Evolutionary conservation across 1,140 invertebrate species (phyloP), one percentile per base, ranked within the genome.

Genomic region (Antheraea mylitta): DNA sequence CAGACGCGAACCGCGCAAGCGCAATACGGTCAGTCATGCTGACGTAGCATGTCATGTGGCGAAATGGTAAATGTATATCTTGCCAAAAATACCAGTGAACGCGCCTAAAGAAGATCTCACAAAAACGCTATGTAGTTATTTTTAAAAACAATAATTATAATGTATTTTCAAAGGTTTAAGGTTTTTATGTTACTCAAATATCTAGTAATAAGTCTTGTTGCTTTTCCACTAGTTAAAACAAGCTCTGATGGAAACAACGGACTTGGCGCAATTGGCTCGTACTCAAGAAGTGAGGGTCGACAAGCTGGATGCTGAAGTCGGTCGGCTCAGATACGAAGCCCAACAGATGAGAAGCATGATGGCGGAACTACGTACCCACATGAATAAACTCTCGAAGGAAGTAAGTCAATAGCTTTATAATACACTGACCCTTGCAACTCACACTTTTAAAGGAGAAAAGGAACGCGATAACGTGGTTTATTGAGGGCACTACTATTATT

Each of bases 231-330:
- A 30, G 22, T 30, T 30, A 45, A 87, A 86, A 67, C 82, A 85
- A 72, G 86, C 86, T 13, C 64, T 89, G 7, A 79, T 71, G 64
- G 89, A 91, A 68, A 79, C 81, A 1, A 71, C 78, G 16, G 87
- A 91, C 22, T 66, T 89, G 66, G 81, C 78, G 6, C 81, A 89
- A 42, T 62, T 89, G 13, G 76, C 83, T 7, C 80, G 82, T 19
- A 89, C 83, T 3, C 89, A 89, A 36, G 87, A 91, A 66, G 73
- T 83, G 0, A 71, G 89, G 10, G 74, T 89, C 36, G 89, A 91
- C 69, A 91, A 91, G 66, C 30, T 89, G 69, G 87, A 91, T 69
- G 79, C 73, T 66, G 84, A 84, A 45, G 82, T 85, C 0, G 78
- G 80, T 16, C 73, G 83, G 0, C 74, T 89, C 7, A 88, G 86